Evolutionary conservation across 2,888 invertebrate genomes (phyloP), one percentile per base, ranked within the genome.

Genomic region (Callinectes sapidus): DNA sequence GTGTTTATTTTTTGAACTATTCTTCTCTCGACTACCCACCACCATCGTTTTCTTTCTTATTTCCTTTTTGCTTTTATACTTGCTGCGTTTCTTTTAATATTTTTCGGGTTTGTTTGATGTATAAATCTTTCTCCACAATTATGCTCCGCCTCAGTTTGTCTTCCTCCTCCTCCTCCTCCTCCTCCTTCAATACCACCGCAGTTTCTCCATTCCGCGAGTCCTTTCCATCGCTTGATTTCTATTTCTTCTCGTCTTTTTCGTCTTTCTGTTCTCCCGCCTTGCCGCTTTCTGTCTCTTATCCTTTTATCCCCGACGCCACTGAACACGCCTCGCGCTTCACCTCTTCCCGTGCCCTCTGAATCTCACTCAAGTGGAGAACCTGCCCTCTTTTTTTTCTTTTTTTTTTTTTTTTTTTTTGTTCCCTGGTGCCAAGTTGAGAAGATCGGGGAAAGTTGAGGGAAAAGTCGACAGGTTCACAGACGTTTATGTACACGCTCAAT

Each of bases 401-500:
- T n/a, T n/a, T n/a, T n/a, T n/a, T n/a, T n/a, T n/a, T n/a, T n/a
- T n/a, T n/a, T n/a, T n/a, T n/a, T n/a, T n/a, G n/a, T n/a, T n/a
- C n/a, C 35, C 81, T 2, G 18, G 32, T 81, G 81, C 35, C 81
- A 81, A 71, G 81, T 35, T 81, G 28, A 81, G 35, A 35, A 81
- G 16, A 16, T 13, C 32, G 16, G 35, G 32, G 16, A 35, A 81
- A 81, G 81, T 81, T 81, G 35, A 32, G 81, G 81, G 2, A 81
- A 81, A 81, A 81, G 23, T 81, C 14, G 81, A 32, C 81, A 81
- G 81, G 35, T 81, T 81, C 81, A 81, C 81, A 35, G 81, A 81
- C 32, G 35, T 14, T 32, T 16, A 35, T 3, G 10, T 32, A 35
- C 81, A 81, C 71, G 71, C 71, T 6, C 71, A 71, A 71, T 71